phyloP scores from a whole-genome alignment of 2,888 invertebrate species.

The Trachelus troglodyta region DNA sequence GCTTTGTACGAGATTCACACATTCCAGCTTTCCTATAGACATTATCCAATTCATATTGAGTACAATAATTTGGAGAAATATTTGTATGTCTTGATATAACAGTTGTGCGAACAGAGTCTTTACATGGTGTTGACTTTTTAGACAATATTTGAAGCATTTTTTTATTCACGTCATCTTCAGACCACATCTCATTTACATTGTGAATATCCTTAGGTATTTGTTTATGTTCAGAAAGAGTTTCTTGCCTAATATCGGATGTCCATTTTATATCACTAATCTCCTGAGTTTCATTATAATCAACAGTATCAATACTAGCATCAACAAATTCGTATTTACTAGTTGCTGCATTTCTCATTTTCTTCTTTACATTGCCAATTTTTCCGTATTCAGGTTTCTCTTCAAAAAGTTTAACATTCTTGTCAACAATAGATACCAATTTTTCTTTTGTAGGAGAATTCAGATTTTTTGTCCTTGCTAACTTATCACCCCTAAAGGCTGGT shows the following conservation, averaged over 20 bases:
- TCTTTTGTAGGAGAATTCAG: slow-evolving; percentile 38
- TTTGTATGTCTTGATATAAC: slow-evolving; percentile 38
- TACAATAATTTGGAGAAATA: slow-evolving; percentile 33
- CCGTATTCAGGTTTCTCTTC: slow-evolving; percentile 40
- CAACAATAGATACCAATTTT: slow-evolving; percentile 30
- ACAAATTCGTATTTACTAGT: slow-evolving; percentile 15
- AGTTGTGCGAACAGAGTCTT: slow-evolving; percentile 33
- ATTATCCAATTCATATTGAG: slow-evolving; percentile 25
- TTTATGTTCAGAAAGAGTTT: slow-evolving; percentile 21
- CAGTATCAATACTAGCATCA: slow-evolving; percentile 9
- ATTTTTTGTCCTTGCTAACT: slow-evolving; percentile 38
- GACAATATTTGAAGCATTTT: slow-evolving; percentile 10
- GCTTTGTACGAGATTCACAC: neutral
- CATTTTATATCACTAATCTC: neutral
- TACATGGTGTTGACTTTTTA: slow-evolving; percentile 12
- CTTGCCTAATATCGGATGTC: slow-evolving; percentile 8
- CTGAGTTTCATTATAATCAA: slow-evolving; percentile 13
- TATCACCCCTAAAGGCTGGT: slow-evolving; percentile 71
- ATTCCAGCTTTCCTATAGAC: neutral
- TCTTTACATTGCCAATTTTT: slow-evolving; percentile 31
- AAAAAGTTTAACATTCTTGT: slow-evolving; percentile 38
- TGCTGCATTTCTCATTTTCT: slow-evolving; percentile 20
- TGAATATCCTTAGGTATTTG: slow-evolving; percentile 7
- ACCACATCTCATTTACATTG: slow-evolving; percentile 20
- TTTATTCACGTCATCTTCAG: slow-evolving; percentile 20